Conservation (phyloP, 2,888 invertebrate species). For the Leptopilina myrica region DNA sequence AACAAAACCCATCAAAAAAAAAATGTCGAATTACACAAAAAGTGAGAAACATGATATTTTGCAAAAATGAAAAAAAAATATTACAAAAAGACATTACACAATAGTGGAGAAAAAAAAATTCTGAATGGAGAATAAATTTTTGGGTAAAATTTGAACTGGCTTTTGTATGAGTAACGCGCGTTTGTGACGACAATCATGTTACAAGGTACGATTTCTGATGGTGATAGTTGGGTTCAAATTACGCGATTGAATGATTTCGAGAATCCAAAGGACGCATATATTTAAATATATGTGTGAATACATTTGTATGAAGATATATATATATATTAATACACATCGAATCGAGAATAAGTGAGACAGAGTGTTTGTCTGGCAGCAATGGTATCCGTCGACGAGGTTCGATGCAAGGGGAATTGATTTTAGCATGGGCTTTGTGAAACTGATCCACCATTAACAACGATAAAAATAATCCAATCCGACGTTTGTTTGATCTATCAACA, state of each 20-base stretch:
- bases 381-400: slow-evolving; percentile 53
- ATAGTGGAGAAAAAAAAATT: not conserved
- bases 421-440: slow-evolving; percentile 72
- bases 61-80: not conserved
- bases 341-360: slow-evolving; percentile 21
- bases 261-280: slow-evolving; percentile 45
- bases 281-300: not conserved
- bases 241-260: slow-evolving; percentile 21
- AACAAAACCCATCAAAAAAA: too few relatives aligned
- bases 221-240: slow-evolving; percentile 24
- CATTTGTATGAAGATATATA: slow-evolving; percentile 16
- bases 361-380: slow-evolving; percentile 42
- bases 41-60: too few relatives aligned
- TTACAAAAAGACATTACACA: too few relatives aligned
- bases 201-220: slow-evolving; percentile 16
- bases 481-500: slow-evolving; percentile 74
- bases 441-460: slow-evolving; percentile 72
- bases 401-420: slow-evolving; percentile 71
- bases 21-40: too few relatives aligned
- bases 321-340: slow-evolving; percentile 8
- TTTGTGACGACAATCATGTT: slow-evolving; percentile 3
- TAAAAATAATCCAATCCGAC: slow-evolving; percentile 75
- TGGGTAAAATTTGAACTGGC: not conserved
- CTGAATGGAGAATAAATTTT: not conserved
- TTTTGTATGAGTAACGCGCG: not conserved